Evolutionary conservation across 2,888 invertebrate species (phyloP).

Genomic region (Boloria euphrosyne): DNA sequence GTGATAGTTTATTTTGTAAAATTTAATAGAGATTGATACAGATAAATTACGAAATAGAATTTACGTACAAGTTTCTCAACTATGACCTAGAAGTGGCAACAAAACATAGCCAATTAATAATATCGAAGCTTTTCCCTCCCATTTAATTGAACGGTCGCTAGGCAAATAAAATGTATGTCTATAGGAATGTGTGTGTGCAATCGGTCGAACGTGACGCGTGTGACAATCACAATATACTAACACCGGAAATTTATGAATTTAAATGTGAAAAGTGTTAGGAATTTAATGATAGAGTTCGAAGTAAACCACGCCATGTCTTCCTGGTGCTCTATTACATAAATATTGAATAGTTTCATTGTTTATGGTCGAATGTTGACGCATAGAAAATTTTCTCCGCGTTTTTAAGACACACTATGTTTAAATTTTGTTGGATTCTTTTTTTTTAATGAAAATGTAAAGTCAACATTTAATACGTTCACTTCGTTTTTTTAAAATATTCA

Average conservation of each 20-base stretch:
- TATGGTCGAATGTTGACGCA: slow-evolving; percentile 50
- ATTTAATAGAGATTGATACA: slow-evolving; percentile 55
- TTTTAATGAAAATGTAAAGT: no score
- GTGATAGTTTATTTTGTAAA: slow-evolving; percentile 57
- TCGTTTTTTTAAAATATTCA: no score
- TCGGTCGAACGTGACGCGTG: slow-evolving; percentile 71
- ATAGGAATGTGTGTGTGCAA: slow-evolving; percentile 64
- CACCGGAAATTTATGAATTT: slow-evolving; percentile 83
- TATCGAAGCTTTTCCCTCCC: slow-evolving; percentile 39
- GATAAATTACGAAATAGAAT: slow-evolving; percentile 51
- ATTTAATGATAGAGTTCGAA: slow-evolving; percentile 75
- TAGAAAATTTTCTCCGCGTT: slow-evolving; percentile 49
- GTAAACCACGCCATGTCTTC: slow-evolving; percentile 60
- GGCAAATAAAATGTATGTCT: slow-evolving; percentile 53
- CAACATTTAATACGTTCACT: no score
- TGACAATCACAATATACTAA: slow-evolving; percentile 66
- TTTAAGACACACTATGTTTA: not conserved
- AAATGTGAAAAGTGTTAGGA: slow-evolving; percentile 81
- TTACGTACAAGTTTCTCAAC: slow-evolving; percentile 53
- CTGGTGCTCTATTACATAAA: slow-evolving; percentile 64
- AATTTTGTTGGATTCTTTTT: not conserved
- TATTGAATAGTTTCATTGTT: slow-evolving; percentile 68
- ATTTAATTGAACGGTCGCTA: slow-evolving; percentile 40
- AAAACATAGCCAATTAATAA: slow-evolving; percentile 43
- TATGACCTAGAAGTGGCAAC: slow-evolving; percentile 47